phyloP scores from a whole-genome alignment of 2,888 invertebrate genomes.

The Acanthococcus lagerstroemiae region DNA sequence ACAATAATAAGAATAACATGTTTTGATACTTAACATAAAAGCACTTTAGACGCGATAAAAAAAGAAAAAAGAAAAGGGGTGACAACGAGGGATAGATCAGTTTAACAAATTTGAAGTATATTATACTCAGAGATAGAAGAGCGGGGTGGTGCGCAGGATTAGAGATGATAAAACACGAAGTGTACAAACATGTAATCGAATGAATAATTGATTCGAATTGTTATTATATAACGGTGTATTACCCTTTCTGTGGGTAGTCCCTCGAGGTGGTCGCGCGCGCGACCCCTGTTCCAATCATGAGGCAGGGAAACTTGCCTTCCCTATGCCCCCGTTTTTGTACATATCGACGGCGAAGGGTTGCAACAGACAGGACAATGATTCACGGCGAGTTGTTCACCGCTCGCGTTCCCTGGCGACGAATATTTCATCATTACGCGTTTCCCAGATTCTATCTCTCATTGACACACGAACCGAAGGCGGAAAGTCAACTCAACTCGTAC shows the following conservation, averaged over 20 bases:
- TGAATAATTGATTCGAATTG: conserved; percentile 36
- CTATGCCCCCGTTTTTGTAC: neutral
- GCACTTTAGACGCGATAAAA: conserved; percentile 24
- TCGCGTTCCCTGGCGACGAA: conserved; percentile 43
- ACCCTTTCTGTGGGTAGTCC: conserved; percentile 31
- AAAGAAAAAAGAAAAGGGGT: conserved; percentile 22
- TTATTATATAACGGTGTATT: conserved; percentile 33
- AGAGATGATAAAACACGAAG: conserved; percentile 28
- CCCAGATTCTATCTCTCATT: conserved; percentile 26
- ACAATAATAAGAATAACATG: conserved; percentile 27
- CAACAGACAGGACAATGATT: conserved; percentile 42
- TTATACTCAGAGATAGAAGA: conserved; percentile 22
- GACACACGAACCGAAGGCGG: conserved; percentile 17
- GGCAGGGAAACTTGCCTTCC: conserved; percentile 5
- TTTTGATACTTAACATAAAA: conserved; percentile 32
- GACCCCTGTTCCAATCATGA: conserved; percentile 15
- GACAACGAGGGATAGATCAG: conserved; percentile 25
- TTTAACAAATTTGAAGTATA: conserved; percentile 30
- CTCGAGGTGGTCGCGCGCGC: conserved; percentile 29
- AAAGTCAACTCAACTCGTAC: conserved; percentile 18
- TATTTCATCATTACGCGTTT: conserved; percentile 45
- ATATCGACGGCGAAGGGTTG: conserved; percentile 18
- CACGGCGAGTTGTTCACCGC: conserved; percentile 38
- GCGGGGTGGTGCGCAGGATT: conserved; percentile 17
- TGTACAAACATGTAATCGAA: conserved; percentile 33